Conservation (phyloP, 1,140 invertebrate genomes). For the Cotesia vestalis region DNA sequence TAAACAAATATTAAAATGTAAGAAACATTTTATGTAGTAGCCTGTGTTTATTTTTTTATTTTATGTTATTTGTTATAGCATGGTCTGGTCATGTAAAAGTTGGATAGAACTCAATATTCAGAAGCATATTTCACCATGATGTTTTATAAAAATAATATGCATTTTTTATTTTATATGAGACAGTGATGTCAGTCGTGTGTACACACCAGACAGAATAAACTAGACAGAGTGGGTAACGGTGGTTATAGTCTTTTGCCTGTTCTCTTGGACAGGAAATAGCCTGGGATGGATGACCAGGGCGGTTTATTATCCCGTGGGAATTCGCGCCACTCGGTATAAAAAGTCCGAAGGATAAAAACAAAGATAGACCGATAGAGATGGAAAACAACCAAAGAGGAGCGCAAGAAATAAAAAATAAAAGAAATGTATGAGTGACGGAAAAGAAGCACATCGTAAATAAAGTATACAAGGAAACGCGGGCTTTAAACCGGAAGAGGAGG, state of each 20-base stretch:
- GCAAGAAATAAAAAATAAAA: background rate
- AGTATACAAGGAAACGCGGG: slow-evolving; percentile 12
- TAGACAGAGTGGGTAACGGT: background rate
- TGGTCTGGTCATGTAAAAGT: slow-evolving; percentile 16
- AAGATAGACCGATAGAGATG: background rate
- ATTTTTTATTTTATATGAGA: slow-evolving; percentile 4
- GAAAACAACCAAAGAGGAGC: too few relatives aligned
- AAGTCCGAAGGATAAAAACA: background rate
- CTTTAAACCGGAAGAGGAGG: background rate
- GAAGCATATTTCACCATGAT: slow-evolving; percentile 31
- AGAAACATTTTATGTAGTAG: too few relatives aligned
- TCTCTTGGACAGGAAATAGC: background rate
- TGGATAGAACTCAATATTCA: slow-evolving; percentile 32
- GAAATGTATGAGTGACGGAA: slow-evolving; percentile 25
- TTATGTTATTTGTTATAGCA: slow-evolving; percentile 2
- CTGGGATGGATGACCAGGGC: slow-evolving; percentile 17
- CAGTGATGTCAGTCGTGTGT: too few relatives aligned
- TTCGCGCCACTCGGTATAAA: slow-evolving; percentile 1
- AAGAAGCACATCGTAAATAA: slow-evolving; percentile 13
- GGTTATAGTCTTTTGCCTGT: background rate
- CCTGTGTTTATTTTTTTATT: slow-evolving; percentile 26
- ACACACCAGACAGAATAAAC: too few relatives aligned
- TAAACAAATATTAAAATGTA: too few relatives aligned
- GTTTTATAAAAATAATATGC: background rate
- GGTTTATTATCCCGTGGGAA: slow-evolving; percentile 32